A percentile compares a stretch with the other conserved stretches of the same genome.
phyloP scores from a whole-genome alignment of 2,113 vertebrate genomes.

The Limanda limanda region DNA sequence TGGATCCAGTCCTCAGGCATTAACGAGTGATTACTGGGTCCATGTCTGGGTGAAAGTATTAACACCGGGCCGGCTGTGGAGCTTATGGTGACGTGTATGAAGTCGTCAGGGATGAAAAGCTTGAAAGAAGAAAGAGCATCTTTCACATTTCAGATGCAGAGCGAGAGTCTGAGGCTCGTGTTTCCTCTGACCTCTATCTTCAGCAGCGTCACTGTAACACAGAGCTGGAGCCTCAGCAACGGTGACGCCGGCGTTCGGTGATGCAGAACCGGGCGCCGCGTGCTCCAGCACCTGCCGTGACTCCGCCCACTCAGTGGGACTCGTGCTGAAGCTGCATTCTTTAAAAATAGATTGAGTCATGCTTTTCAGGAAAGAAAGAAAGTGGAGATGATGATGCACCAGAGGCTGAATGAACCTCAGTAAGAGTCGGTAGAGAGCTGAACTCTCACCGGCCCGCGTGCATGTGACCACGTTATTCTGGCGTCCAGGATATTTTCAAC shows the following conservation, averaged over 20 bases:
- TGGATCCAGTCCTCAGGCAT: conserved; percentile 22
- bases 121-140: too few species aligned
- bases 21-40: conserved; percentile 41
- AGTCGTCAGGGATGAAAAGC: neutral
- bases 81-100: neutral
- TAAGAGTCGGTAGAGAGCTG: conserved; percentile 19
- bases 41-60: conserved; percentile 53
- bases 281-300: conserved; percentile 23
- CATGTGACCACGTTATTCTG: too few species aligned
- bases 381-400: neutral
- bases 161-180: too few species aligned
- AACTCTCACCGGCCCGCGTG: neutral
- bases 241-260: neutral
- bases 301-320: conserved; percentile 15
- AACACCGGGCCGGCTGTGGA: conserved; percentile 3
- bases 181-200: too few species aligned
- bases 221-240: neutral
- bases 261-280: neutral
- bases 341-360: conserved; percentile 35
- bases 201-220: too few species aligned
- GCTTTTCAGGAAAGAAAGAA: neutral
- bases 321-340: conserved; percentile 28
- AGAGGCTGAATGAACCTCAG: conserved; percentile 1
- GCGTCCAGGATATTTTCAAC: too few species aligned
- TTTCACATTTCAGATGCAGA: too few species aligned